Conservation (phyloP, 2,888 invertebrate genomes). For the Lasioglossum morio region DNA sequence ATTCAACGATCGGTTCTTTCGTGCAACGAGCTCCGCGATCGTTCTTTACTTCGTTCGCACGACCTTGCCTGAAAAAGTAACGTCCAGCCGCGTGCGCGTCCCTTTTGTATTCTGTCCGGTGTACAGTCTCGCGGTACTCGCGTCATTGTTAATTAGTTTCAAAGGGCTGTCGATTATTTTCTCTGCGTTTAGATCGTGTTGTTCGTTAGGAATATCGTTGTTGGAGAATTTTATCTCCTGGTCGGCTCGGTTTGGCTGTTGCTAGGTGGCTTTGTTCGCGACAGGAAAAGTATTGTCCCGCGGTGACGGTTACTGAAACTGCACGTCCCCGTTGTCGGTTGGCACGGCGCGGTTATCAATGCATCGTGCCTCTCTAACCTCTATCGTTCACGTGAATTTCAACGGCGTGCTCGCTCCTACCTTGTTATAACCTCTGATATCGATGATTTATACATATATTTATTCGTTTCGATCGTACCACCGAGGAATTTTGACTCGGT, state of each 20-base stretch:
- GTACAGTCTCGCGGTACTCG: background rate
- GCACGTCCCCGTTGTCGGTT: slow-evolving; percentile 61
- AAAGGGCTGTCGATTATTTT: background rate
- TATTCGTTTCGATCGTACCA: background rate
- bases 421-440: background rate
- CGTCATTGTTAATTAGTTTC: background rate
- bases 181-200: background rate
- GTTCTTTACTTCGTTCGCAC: background rate
- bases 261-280: slow-evolving; percentile 73
- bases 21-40: background rate
- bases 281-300: slow-evolving; percentile 73
- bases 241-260: slow-evolving; percentile 69
- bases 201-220: slow-evolving; percentile 20
- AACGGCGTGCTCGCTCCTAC: background rate
- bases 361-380: slow-evolving; percentile 63
- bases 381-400: slow-evolving; percentile 11
- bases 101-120: slow-evolving; percentile 38
- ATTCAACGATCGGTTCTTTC: background rate
- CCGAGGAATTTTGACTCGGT: background rate
- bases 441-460: background rate
- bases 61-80: slow-evolving; percentile 44
- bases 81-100: slow-evolving; percentile 66
- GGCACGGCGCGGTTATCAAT: slow-evolving; percentile 37
- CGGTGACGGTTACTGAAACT: slow-evolving; percentile 68
- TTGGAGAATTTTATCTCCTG: slow-evolving; percentile 43